Evolutionary conservation across 1,140 invertebrate species (phyloP).

Genomic region (Tenebrio molitor): DNA sequence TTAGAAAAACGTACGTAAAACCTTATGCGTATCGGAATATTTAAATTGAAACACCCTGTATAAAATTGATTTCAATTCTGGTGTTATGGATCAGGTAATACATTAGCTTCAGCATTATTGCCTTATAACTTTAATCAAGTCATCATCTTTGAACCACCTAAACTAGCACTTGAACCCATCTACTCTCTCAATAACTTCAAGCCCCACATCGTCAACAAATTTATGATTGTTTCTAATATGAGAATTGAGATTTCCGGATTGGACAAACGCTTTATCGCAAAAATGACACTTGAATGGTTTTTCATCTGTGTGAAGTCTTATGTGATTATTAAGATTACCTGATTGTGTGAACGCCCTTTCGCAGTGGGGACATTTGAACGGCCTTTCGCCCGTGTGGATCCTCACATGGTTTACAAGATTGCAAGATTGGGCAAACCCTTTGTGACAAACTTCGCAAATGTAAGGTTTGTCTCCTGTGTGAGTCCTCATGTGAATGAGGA

Average conservation of each 20-base stretch:
- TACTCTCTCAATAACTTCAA: constrained; percentile 22
- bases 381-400: constrained; percentile 66
- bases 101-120: no score
- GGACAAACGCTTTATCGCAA: constrained; percentile 69
- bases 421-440: constrained; percentile 70
- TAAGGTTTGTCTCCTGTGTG: constrained; percentile 73
- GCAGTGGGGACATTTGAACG: constrained; percentile 64
- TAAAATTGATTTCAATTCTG: background rate
- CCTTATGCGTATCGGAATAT: no score
- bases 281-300: constrained; percentile 78
- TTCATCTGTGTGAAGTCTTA: constrained; percentile 74
- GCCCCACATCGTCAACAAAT: constrained; percentile 29
- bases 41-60: constrained; percentile 15
- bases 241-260: constrained; percentile 60
- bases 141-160: constrained; percentile 4
- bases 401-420: constrained; percentile 72
- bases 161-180: constrained; percentile 41
- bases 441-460: constrained; percentile 68
- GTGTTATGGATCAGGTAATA: no score
- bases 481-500: constrained; percentile 64
- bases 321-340: constrained; percentile 69
- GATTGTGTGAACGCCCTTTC: constrained; percentile 68
- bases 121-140: constrained; percentile 21
- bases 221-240: constrained; percentile 61
- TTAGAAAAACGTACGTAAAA: no score